Evolutionary conservation across 1,140 invertebrate species (phyloP), one percentile per base, ranked within the genome.

Genomic region (Drosophila seguyi): DNA sequence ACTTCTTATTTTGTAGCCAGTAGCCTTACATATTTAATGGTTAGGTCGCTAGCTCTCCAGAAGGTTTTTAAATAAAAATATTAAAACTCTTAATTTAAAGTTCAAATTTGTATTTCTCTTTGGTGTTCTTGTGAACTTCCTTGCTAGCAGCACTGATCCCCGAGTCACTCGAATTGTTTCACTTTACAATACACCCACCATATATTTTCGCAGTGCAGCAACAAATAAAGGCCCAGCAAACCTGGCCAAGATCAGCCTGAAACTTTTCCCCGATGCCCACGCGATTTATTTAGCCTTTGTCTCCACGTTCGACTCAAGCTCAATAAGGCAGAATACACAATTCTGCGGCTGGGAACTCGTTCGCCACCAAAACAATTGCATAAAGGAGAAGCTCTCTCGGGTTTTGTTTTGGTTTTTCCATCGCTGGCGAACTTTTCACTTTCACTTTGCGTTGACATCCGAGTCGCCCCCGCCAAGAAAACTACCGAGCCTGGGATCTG

Each of bases 381-480:
- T 88, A 88, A 90, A 88, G 72, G 69, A 88, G 80, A 86, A 82
- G 66, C 47, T 44, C 36, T 55, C 31, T 36, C 34, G 38, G 42
- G 38, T 39, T 31, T 45, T 47, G 47, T 38, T 53, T 61, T 67
- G 45, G 66, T 25, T 42, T 66, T 63, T 60, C 59, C 65, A 71
- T 45, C 16, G 48, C 42, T 34, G 52, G 66, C 57, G 34, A 76
- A 66, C 61, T 90, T 90, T 90, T 90, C 85, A 90, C 85, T 90
- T 90, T 90, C 85, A 90, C 85, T 90, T 75, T 72, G 62, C 61
- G 81, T 85, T 90, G 85, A 90, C 85, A 90, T 81, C 60, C 25
- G 18, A 75, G 53, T 44, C 67, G 55, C 77, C 85, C 75, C 81
- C 84, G 71, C 76, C 58, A 60, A 69, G 47, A 67, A 56, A 66